Evolutionary conservation across 2,113 vertebrate species (phyloP).

Genomic region (Sorex araneus): DNA sequence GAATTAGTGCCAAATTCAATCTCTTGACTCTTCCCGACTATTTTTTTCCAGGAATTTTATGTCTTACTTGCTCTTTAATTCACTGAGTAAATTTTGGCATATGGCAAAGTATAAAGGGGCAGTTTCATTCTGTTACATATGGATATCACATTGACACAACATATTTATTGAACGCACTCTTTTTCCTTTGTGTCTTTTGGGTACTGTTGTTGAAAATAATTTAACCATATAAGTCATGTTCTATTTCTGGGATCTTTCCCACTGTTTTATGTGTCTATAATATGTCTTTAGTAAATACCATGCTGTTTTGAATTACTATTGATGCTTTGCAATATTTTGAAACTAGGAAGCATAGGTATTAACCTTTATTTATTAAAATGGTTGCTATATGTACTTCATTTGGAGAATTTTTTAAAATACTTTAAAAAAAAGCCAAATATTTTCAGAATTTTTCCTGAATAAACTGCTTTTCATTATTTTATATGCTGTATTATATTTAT

Average conservation of each 20-base stretch:
- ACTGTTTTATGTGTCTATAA: neutral
- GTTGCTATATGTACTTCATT: too few species aligned
- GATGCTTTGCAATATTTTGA: slow-evolving; percentile 11
- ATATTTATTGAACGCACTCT: neutral
- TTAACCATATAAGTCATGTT: neutral
- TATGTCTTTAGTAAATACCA: neutral
- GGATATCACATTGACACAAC: neutral
- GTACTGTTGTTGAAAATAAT: neutral
- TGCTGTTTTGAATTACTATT: neutral
- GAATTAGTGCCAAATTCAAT: neutral
- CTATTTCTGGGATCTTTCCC: neutral
- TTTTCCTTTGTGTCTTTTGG: neutral
- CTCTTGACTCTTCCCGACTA: neutral
- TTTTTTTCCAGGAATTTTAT: neutral
- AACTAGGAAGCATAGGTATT: neutral
- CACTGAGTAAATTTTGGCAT: neutral
- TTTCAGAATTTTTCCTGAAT: neutral
- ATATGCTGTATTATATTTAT: too few species aligned
- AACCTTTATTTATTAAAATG: too few species aligned
- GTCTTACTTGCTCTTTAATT: neutral
- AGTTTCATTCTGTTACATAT: neutral
- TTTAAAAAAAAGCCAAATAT: neutral
- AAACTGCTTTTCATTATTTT: too few species aligned
- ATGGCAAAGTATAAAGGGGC: neutral
- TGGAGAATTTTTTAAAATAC: too few species aligned